These are phyloP conservation scores for Solenodon paradoxus DNA, from an alignment of 2,113 vertebrate genomes.

Conservation along the genomic window DNA sequence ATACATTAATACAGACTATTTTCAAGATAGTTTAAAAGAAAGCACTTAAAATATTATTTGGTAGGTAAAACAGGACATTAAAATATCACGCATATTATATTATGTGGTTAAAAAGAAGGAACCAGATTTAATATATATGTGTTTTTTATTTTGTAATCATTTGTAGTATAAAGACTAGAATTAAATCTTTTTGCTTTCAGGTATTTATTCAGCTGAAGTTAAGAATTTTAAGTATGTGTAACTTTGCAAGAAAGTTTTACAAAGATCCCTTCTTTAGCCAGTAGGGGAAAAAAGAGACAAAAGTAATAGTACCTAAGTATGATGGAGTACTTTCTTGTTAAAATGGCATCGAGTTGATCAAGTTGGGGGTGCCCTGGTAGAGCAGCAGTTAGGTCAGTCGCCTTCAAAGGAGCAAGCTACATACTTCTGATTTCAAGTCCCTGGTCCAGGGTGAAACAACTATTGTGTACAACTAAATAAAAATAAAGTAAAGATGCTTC, in stretches of 20 bases:
- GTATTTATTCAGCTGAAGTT: background rate
- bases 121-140: conserved; percentile 5
- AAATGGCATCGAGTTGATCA: no score
- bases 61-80: background rate
- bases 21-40: conserved; percentile 28
- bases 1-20: background rate
- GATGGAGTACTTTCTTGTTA: conserved; percentile 16
- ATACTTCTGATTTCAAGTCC: no score
- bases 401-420: no score
- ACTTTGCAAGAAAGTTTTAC: background rate
- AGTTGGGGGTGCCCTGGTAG: no score
- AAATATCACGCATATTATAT: background rate
- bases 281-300: background rate
- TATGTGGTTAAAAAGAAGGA: conserved; percentile 11
- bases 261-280: background rate
- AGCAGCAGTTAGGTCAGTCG: no score
- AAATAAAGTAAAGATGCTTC: no score
- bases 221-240: background rate
- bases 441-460: no score
- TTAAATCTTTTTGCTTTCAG: background rate
- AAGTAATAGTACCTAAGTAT: background rate
- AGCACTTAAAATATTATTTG: background rate
- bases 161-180: background rate
- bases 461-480: no score
- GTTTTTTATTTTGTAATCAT: background rate